Percentiles rank a stretch among this genome's conserved stretches.
Evolutionary conservation across 2,888 invertebrate species (phyloP).

Genomic region (Cosmia trapezina): DNA sequence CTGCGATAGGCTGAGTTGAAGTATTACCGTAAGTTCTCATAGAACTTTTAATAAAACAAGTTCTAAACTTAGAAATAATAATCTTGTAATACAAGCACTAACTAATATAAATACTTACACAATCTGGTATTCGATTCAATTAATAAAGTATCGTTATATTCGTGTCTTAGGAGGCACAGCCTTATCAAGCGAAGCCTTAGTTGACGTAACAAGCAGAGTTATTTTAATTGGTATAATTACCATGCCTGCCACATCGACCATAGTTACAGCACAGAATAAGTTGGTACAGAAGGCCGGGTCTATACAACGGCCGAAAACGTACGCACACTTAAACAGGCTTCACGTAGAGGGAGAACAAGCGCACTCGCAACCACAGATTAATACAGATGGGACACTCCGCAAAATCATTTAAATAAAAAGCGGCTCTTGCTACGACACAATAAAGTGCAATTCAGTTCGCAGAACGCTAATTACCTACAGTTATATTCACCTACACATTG

Average conservation of each 20-base stretch:
- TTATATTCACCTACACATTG: too few relatives aligned
- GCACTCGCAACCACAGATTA: too few relatives aligned
- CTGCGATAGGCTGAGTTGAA: too few relatives aligned
- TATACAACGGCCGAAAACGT: neutral
- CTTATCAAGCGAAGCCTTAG: slow-evolving; percentile 48
- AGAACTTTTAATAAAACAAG: neutral
- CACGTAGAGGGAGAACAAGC: neutral
- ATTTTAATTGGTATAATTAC: slow-evolving; percentile 63
- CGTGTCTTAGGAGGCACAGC: slow-evolving; percentile 38
- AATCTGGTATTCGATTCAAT: slow-evolving; percentile 44
- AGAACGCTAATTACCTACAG: too few relatives aligned
- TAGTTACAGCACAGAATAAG: slow-evolving; percentile 11
- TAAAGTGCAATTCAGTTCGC: too few relatives aligned
- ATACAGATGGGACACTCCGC: too few relatives aligned
- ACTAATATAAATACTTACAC: slow-evolving; percentile 6
- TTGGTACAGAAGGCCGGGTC: neutral
- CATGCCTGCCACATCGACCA: slow-evolving; percentile 56
- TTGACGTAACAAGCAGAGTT: slow-evolving; percentile 51
- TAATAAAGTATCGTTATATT: slow-evolving; percentile 59
- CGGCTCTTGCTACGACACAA: too few relatives aligned
- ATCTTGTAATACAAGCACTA: slow-evolving; percentile 15
- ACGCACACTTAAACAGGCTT: neutral
- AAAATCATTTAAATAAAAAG: too few relatives aligned
- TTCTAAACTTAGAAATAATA: slow-evolving; percentile 22
- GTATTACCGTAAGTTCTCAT: too few relatives aligned